These are phyloP conservation scores for Holacanthus passer DNA, from an alignment of 2,113 vertebrate genomes.

Conservation along the genomic window DNA sequence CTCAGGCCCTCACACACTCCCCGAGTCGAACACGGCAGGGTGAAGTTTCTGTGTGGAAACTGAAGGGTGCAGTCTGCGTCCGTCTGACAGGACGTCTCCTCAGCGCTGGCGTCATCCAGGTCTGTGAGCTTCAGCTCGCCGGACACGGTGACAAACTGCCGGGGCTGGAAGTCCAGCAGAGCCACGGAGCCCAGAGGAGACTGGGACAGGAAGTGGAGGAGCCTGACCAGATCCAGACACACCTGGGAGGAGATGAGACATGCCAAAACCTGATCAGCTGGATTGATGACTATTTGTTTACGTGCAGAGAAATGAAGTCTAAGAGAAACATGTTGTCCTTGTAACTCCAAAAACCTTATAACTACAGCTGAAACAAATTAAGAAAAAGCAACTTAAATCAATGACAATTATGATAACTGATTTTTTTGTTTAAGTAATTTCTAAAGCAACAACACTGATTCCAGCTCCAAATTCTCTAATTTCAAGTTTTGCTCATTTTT, in stretches of 20 bases:
- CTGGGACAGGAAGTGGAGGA: constrained; percentile 91
- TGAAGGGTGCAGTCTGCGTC: constrained; percentile 87
- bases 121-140: constrained; percentile 93
- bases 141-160: constrained; percentile 92
- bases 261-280: constrained; percentile 32
- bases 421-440: too few relatives aligned
- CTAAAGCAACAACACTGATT: background rate
- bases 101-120: constrained; percentile 89
- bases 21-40: constrained; percentile 78
- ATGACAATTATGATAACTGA: background rate
- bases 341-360: background rate
- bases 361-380: background rate
- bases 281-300: background rate
- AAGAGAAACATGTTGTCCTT: background rate
- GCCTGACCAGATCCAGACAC: constrained; percentile 89
- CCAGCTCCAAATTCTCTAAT: background rate
- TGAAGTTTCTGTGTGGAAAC: constrained; percentile 90
- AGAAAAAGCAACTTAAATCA: background rate
- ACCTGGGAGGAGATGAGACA: constrained; percentile 81
- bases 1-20: constrained; percentile 88
- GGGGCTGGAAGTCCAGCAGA: constrained; percentile 94
- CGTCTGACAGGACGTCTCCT: constrained; percentile 82
- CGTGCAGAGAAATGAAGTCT: background rate
- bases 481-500: background rate
- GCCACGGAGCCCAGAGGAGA: constrained; percentile 92